phyloP scores from a whole-genome alignment of 2,113 vertebrate genomes.

The Urocolius indicus region DNA sequence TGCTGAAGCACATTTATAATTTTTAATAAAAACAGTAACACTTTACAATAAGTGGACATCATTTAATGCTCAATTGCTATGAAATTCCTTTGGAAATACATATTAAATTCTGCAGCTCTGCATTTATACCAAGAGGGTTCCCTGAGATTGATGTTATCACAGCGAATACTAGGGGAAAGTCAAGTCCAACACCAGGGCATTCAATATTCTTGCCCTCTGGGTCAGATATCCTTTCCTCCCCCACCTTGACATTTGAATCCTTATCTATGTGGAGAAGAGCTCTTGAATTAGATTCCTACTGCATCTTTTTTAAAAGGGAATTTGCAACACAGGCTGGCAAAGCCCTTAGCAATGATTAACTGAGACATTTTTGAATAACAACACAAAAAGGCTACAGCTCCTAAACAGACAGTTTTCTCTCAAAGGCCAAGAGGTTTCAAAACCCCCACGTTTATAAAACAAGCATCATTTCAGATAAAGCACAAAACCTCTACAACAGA shows the following conservation, averaged over 20 bases:
- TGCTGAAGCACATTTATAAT: constrained; percentile 62
- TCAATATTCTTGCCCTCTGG: constrained; percentile 4
- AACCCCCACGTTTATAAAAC: constrained; percentile 13
- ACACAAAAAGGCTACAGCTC: constrained; percentile 11
- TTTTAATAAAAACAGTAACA: constrained; percentile 66
- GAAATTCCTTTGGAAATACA: constrained; percentile 68
- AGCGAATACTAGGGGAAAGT: constrained; percentile 59
- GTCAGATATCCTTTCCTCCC: not conserved
- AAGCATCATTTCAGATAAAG: constrained; percentile 31
- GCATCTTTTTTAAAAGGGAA: constrained; percentile 7
- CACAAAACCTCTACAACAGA: constrained; percentile 39
- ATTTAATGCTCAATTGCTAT: constrained; percentile 73
- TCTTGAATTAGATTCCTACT: not conserved
- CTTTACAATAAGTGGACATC: constrained; percentile 63
- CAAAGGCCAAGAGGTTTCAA: constrained; percentile 47
- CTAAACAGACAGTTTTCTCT: constrained; percentile 23
- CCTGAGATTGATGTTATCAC: constrained; percentile 63
- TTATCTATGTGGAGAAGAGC: not conserved
- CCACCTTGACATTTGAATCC: constrained; percentile 28
- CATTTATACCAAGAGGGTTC: constrained; percentile 48
- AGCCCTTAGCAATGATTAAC: constrained; percentile 26
- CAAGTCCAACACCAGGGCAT: constrained; percentile 31
- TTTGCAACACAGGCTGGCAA: not conserved
- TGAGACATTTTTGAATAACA: constrained; percentile 27
- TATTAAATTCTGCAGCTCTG: constrained; percentile 54